Evolutionary conservation across 92 coral and sea anemone species (phyloP), one percentile per base, ranked within the genome.

Genomic region (Bergia puertoricense): DNA sequence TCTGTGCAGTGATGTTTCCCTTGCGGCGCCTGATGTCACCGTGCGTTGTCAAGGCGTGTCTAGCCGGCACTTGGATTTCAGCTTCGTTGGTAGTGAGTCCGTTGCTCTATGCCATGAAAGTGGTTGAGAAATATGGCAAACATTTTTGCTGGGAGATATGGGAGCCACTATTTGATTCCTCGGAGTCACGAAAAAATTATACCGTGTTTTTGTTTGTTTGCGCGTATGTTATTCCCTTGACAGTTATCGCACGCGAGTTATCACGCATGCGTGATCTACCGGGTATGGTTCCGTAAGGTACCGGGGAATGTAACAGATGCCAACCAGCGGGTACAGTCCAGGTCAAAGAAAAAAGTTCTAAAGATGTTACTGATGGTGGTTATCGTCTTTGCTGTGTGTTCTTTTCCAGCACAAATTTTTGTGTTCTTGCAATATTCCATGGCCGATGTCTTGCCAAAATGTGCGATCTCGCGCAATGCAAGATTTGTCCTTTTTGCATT

Each of bases 231-330:
- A 16, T 92, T 5, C 99, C 99, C 0, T 91, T 97, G 9, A 40
- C 81, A 11, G 86, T 93, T 7, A 95, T 97, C 65, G 90, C 93
- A 2, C 86, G n/a, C n/a, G n/a, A n/a, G n/a, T n/a, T n/a, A n/a
- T n/a, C n/a, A n/a, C 91, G 65, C 97, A 41, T 94, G 96, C 72
- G 95, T 97, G n/a, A 95, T 96, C 44, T 84, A 90, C 38, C 93
- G 93, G 20, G 95, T 97, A 1, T 97, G 99, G 98, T 92, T 88
- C 74, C 92, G 96, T 42, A 97, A 88, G 54, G 95, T 96, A 2
- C 99, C 98, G 3, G 99, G 99, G n/a, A 95, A 91, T 81, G 89
- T 90, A 66, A 95, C 95, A 18, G 91, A 80, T 38, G 94, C 98
- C 74, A 95, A 91, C 72, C 94, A 93, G 79, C 81, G 88, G 37